phyloP scores from a whole-genome alignment of 1,140 invertebrate genomes.

The Epicauta chinensis region DNA sequence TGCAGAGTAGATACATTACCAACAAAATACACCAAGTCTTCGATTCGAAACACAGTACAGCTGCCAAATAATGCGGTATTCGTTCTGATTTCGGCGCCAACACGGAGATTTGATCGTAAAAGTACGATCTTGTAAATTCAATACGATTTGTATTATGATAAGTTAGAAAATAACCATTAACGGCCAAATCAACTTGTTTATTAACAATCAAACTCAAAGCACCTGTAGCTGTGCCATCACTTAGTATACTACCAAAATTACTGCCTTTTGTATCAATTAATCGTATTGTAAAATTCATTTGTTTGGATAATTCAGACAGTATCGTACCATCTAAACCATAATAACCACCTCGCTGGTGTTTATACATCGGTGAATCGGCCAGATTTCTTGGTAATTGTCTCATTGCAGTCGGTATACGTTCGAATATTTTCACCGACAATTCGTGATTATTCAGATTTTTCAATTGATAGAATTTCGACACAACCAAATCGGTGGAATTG shows the following conservation, averaged over 20 bases:
- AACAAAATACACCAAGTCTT: background rate
- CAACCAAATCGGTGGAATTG: background rate
- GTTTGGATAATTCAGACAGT: constrained; percentile 8
- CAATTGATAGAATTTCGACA: background rate
- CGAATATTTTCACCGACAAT: constrained; percentile 13
- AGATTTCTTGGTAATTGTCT: background rate
- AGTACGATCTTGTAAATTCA: constrained; percentile 14
- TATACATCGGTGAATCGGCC: background rate
- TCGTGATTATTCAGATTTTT: constrained; percentile 6
- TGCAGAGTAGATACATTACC: too few species aligned
- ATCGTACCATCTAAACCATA: constrained; percentile 15
- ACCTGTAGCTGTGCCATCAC: constrained; percentile 12
- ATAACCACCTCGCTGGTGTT: background rate
- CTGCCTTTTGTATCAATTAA: background rate
- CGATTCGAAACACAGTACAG: background rate
- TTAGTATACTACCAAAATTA: constrained; percentile 4
- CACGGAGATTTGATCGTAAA: constrained; percentile 16
- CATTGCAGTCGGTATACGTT: constrained; percentile 9
- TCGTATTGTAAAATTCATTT: constrained; percentile 11
- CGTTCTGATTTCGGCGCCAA: constrained; percentile 16
- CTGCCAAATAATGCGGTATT: constrained; percentile 13
- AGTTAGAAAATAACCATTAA: constrained; percentile 16
- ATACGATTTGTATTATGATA: constrained; percentile 6
- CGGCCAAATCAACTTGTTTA: constrained; percentile 7
- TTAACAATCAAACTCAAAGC: constrained; percentile 7